phyloP scores from a whole-genome alignment of 92 coral and sea anemone genomes.

The Ricordea florida region DNA sequence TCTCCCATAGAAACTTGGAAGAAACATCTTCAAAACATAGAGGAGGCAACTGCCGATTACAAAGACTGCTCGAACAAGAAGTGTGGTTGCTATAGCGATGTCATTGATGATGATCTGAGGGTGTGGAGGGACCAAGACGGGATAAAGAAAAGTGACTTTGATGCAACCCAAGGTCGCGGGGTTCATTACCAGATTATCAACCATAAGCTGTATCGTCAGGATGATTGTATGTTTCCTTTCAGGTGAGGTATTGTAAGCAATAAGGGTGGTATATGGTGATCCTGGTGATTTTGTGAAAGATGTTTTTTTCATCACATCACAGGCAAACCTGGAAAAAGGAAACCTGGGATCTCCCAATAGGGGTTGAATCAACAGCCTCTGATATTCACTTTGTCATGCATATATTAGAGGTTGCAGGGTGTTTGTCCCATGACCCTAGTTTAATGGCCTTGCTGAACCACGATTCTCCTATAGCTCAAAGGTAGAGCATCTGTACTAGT shows the following conservation, averaged over 20 bases:
- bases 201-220: constrained; percentile 84
- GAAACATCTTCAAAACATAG: constrained; percentile 68
- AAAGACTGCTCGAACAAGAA: constrained; percentile 86
- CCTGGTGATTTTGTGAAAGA: too few species aligned
- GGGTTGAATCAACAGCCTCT: too few species aligned
- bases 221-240: constrained; percentile 93
- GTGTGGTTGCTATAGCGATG: constrained; percentile 94
- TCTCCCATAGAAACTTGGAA: constrained; percentile 81
- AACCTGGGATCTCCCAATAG: too few species aligned
- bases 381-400: too few species aligned
- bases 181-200: constrained; percentile 95
- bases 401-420: too few species aligned
- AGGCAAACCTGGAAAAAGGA: too few species aligned
- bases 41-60: constrained; percentile 64
- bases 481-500: too few species aligned
- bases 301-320: too few species aligned
- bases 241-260: constrained; percentile 52
- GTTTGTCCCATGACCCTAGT: too few species aligned
- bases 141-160: constrained; percentile 74
- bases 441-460: too few species aligned
- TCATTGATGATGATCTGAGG: constrained; percentile 75
- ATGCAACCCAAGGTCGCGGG: constrained; percentile 66
- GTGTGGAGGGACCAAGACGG: constrained; percentile 92
- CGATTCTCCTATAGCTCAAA: too few species aligned
- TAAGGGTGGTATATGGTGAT: neutral